A percentile compares a stretch with the other conserved stretches of the same genome.
Evolutionary conservation across 1,140 invertebrate species (phyloP).

Genomic region (Drosophila takahashii): DNA sequence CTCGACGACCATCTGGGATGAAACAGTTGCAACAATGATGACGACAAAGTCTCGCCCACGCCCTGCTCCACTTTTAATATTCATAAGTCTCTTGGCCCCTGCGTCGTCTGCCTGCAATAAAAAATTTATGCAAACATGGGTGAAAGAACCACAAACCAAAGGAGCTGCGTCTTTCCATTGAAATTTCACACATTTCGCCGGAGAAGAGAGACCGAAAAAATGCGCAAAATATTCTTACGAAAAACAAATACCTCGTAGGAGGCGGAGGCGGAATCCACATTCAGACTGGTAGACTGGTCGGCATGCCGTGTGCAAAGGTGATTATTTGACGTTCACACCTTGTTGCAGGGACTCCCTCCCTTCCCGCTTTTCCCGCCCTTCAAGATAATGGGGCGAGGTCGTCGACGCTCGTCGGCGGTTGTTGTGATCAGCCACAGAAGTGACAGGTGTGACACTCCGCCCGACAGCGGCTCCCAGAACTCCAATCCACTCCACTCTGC

Average conservation of each 20-base stretch:
- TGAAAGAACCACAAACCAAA: constrained; percentile 30
- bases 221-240: constrained; percentile 65
- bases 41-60: constrained; percentile 41
- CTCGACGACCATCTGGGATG: background rate
- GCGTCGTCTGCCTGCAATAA: constrained; percentile 60
- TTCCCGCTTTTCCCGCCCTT: constrained; percentile 8
- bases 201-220: constrained; percentile 27
- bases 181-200: constrained; percentile 71
- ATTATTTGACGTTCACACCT: constrained; percentile 83
- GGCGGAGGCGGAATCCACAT: constrained; percentile 6
- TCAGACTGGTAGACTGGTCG: constrained; percentile 7
- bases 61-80: constrained; percentile 62
- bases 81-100: constrained; percentile 58
- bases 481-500: constrained; percentile 25
- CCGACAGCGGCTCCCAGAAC: constrained; percentile 42
- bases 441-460: constrained; percentile 77
- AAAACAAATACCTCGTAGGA: constrained; percentile 56
- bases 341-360: constrained; percentile 46
- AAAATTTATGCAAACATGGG: constrained; percentile 78
- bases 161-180: constrained; percentile 49
- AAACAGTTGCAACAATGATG: constrained; percentile 56
- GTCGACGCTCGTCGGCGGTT: constrained; percentile 62
- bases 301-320: constrained; percentile 69
- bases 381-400: constrained; percentile 44
- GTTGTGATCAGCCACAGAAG: constrained; percentile 80